Base-by-base conservation (phyloP, 1,140 invertebrate species). In the Latrodectus geometricus region DNA sequence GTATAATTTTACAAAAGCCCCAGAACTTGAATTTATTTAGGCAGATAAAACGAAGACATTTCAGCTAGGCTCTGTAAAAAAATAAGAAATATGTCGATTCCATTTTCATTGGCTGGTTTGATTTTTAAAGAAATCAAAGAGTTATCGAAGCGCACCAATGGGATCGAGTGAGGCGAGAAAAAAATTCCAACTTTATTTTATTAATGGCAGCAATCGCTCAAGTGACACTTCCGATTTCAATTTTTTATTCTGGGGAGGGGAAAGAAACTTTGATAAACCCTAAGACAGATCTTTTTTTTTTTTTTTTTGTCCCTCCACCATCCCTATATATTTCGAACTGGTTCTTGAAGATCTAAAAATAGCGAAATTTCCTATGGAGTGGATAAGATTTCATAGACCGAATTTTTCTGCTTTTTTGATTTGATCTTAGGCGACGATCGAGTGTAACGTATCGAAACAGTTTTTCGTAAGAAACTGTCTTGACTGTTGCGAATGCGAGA, bases 141-240 rank as follows among this genome's bases (percentile, higher is more conserved):
- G 54, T 17, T 61, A 17, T 17, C 54, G 54, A 61, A 61, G 54
- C 54, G n/a, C 74, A 52, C 72, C 72, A 21, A 49, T 52, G 48
- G 17, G 61, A n/a, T 81, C 66, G 70, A 81, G 66, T 72, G 79
- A 80, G 50, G 52, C 79, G 54, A 61, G 72, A 50, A 54, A 20
- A 82, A 74, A 74, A 69, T 74, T 74, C 74, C 80, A 83, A 74
- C 80, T 83, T 83, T 74, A 74, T 83, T 83, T 83, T 74, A 83
- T 83, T 74, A 83, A 83, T 83, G 70, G 80, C 70, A 74, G 70
- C 80, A 83, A 74, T 83, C 80, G 52, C 72, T 83, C 80, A 74
- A 83, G 52, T 83, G 80, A 83, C 80, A 83, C 80, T 83, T 83
- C 80, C 80, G 80, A 83, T 83, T 83, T 83, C 80, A 61, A 74